Base-by-base conservation (phyloP, 1,140 invertebrate genomes). In the Atta cephalotes region DNA sequence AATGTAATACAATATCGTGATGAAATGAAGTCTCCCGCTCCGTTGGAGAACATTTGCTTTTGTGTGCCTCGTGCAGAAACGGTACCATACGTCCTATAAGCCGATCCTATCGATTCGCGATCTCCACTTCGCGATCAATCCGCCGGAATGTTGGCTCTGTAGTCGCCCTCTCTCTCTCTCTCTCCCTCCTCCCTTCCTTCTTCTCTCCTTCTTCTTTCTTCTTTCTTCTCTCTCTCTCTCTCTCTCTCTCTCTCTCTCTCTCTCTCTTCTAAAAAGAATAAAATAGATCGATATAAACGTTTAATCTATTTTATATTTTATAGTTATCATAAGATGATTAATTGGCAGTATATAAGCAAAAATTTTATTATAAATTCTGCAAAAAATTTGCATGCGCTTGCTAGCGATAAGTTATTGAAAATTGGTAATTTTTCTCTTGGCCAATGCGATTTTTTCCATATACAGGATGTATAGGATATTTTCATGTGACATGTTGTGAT, bases 81-180 rank as follows among this genome's bases (percentile, higher is more conserved):
- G 51, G 49, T 53, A 72, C 56, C 39, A 45, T 25, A 45, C 51
- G 51, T 81, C 35, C 51, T 35, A 35, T 21, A 10, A 14, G 28
- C 63, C 56, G 58, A 58, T 81, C 60, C n/a, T 80, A 68, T 80
- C 63, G 78, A 80, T 80, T 51, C 80, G 39, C 70, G 80, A 84
- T 84, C 80, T 84, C 70, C 35, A 16, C 80, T 63, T 74, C 56
- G 53, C 56, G 80, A 84, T 84, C 80, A 84, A 51, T 84, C 80
- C 80, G 39, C 60, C 56, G 70, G 80, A 84, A 84, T 84, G 80
- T 35, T 60, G 80, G 80, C 56, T 80, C 65, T 49, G 39, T 53
- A 60, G 51, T 74, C 70, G 39, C 68, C 56, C 72, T 65, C 21
- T 84, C 74, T 12, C 56, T 45, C 39, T 7, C 39, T 9, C 35